Conservation (phyloP, 1,140 invertebrate species). For the Linepithema humile region DNA sequence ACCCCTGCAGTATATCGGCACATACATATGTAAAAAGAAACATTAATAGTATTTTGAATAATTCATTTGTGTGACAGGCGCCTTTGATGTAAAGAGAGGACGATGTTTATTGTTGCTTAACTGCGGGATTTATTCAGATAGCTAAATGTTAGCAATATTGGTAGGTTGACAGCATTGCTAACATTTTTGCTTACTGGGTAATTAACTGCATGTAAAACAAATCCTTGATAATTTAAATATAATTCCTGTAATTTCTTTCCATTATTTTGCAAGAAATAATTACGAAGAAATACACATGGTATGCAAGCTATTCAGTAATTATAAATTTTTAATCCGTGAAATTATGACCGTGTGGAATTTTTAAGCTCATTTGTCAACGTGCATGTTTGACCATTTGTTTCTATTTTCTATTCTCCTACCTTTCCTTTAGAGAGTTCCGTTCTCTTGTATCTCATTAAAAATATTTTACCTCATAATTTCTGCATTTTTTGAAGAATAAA, state of each 20-base stretch:
- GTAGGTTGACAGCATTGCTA: too few species aligned
- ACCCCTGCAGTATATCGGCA: not conserved
- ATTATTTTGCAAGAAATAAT: slow-evolving; percentile 20
- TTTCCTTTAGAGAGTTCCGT: not conserved
- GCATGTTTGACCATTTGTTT: slow-evolving; percentile 16
- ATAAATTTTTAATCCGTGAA: slow-evolving; percentile 29
- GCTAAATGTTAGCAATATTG: too few species aligned
- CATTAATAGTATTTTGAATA: not conserved
- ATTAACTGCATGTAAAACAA: not conserved
- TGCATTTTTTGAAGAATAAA: not conserved
- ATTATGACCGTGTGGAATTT: slow-evolving; percentile 37
- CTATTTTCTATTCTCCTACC: not conserved
- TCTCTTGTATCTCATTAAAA: not conserved
- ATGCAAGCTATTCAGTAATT: slow-evolving; percentile 27
- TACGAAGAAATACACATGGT: not conserved
- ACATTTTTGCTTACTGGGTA: too few species aligned
- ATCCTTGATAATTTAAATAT: not conserved
- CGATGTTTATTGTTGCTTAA: not conserved
- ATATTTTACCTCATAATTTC: not conserved
- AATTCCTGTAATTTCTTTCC: not conserved
- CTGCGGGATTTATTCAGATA: not conserved
- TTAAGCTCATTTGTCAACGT: not conserved
- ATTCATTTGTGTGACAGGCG: not conserved
- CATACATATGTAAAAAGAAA: not conserved
- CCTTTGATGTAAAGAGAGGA: not conserved